A percentile compares a stretch with the other conserved stretches of the same genome.
Evolutionary conservation across 1,140 invertebrate species (phyloP).

Genomic region (Oryctes rhinoceros): DNA sequence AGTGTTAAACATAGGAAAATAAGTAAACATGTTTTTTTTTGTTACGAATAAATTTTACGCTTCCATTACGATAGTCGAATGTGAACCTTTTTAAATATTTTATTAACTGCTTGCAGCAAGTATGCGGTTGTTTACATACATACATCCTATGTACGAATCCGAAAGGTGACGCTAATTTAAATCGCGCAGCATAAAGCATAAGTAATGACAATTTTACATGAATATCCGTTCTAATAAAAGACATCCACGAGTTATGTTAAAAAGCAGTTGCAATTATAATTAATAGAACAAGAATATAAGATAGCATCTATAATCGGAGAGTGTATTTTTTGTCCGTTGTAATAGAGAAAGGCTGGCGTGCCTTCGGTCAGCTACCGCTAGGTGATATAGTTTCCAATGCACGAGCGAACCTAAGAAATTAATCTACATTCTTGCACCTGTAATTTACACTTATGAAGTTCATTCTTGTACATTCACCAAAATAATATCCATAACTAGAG

Average conservation of each 20-base stretch:
- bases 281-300: constrained; percentile 40
- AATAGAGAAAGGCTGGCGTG: constrained; percentile 49
- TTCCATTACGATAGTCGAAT: too few species aligned
- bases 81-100: too few species aligned
- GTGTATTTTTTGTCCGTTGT: constrained; percentile 43
- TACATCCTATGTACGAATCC: too few species aligned
- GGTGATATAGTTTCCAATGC: constrained; percentile 50
- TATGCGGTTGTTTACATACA: too few species aligned
- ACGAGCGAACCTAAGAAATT: constrained; percentile 48
- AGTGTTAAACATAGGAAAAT: too few species aligned
- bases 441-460: constrained; percentile 51
- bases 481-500: constrained; percentile 2
- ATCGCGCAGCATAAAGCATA: not conserved
- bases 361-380: constrained; percentile 51
- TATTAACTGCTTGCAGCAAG: too few species aligned
- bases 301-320: constrained; percentile 31
- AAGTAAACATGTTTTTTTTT: too few species aligned
- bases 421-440: constrained; percentile 55
- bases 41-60: too few species aligned
- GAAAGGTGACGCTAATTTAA: not conserved
- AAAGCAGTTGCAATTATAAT: constrained; percentile 40
- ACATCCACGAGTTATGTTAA: constrained; percentile 9
- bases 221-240: constrained; percentile 38
- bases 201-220: constrained; percentile 17
- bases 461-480: constrained; percentile 38